Evolutionary conservation across 1,140 invertebrate species (phyloP).

Genomic region (Bombus confusus): DNA sequence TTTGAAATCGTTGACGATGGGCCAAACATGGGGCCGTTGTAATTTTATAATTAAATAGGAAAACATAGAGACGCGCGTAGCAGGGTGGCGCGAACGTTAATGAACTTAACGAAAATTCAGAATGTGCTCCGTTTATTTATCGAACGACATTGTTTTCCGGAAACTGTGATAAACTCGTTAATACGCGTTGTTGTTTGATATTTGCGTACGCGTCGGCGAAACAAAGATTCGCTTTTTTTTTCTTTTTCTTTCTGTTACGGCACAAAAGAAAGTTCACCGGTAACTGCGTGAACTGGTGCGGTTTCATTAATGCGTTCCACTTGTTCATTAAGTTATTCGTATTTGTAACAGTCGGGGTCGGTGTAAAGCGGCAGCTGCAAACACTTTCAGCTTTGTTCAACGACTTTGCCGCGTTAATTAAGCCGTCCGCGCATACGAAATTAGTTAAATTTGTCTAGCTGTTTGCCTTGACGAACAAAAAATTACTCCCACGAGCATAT

Average conservation of each 20-base stretch:
- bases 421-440: constrained; percentile 14
- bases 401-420: constrained; percentile 38
- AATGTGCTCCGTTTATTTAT: not conserved
- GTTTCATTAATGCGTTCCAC: constrained; percentile 29
- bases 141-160: constrained; percentile 11
- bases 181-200: not conserved
- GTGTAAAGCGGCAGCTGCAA: constrained; percentile 20
- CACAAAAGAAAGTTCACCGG: not conserved
- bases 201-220: not conserved
- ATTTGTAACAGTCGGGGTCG: constrained; percentile 5
- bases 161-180: not conserved
- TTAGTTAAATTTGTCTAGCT: constrained; percentile 34
- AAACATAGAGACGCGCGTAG: not conserved
- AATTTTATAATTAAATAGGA: constrained; percentile 39
- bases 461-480: constrained; percentile 17
- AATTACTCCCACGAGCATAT: not conserved
- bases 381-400: constrained; percentile 38
- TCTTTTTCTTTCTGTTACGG: too few species aligned
- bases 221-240: not conserved
- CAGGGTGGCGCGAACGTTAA: not conserved
- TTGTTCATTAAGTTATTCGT: constrained; percentile 41
- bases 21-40: not conserved
- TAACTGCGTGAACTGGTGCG: not conserved
- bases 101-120: constrained; percentile 28
- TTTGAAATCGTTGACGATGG: constrained; percentile 24